A percentile compares a stretch with the other conserved stretches of the same genome.
Conservation (phyloP, 2,113 vertebrate species). For the Apteryx owenii region DNA sequence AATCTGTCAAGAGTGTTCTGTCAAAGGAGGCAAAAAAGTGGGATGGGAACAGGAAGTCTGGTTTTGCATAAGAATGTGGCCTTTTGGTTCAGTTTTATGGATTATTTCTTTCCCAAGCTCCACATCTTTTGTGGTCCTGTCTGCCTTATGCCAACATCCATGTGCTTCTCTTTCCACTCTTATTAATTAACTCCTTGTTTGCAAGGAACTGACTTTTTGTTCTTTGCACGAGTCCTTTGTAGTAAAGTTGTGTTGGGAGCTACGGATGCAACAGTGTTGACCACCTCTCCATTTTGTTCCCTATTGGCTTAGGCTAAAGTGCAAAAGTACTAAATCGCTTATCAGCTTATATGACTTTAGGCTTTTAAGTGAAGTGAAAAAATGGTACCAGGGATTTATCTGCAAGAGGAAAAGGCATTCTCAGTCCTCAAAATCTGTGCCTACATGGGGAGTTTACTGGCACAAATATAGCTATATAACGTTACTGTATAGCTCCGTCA, state of each 20-base stretch:
- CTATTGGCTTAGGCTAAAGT: neutral
- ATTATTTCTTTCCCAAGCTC: conserved; percentile 64
- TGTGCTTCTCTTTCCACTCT: conserved; percentile 4
- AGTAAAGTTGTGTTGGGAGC: neutral
- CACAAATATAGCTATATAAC: neutral
- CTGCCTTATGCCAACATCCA: conserved; percentile 47
- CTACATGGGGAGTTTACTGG: neutral
- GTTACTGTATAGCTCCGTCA: neutral
- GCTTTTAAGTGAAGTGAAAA: neutral
- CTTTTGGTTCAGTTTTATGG: conserved; percentile 30
- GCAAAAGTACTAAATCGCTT: neutral
- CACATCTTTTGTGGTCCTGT: conserved; percentile 42
- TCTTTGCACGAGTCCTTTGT: neutral
- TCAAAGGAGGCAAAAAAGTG: conserved; percentile 29
- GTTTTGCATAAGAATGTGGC: conserved; percentile 59
- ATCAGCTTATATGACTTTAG: neutral
- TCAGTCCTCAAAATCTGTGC: neutral
- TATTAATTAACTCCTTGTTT: conserved; percentile 16
- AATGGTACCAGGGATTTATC: neutral
- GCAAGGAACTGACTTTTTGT: conserved; percentile 31
- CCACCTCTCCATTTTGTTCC: neutral
- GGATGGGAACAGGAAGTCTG: conserved; percentile 42
- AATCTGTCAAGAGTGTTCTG: neutral
- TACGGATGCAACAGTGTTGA: neutral
- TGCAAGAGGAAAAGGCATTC: neutral